These are phyloP conservation scores for Oikopleura vanhoeffeni DNA, from an alignment of 23 tunicate genomes.

Conservation along the genomic window DNA sequence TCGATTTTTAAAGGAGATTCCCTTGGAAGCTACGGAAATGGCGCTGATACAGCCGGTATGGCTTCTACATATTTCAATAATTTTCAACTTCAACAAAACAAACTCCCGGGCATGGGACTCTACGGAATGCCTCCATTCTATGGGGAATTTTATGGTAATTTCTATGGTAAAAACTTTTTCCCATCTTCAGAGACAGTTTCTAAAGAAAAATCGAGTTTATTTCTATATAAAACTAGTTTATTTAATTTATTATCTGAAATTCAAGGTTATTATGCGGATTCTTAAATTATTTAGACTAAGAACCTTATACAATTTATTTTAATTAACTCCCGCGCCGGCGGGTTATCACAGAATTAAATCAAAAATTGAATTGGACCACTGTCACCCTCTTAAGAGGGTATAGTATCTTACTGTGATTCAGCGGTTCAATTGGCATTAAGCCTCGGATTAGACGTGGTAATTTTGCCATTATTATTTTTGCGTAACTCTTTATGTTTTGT, in stretches of 20 bases:
- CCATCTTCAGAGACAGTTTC: too few species aligned
- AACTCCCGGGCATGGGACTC: slow-evolving; percentile 12
- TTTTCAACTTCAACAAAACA: slow-evolving; percentile 9
- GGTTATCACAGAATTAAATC: not conserved
- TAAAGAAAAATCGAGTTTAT: not conserved
- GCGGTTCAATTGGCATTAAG: not conserved
- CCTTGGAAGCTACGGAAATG: slow-evolving; percentile 6
- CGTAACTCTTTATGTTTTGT: not conserved
- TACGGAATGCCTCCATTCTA: slow-evolving; percentile 15
- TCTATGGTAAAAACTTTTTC: too few species aligned
- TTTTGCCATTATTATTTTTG: not conserved
- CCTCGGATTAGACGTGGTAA: not conserved
- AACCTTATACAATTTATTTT: not conserved
- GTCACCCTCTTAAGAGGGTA: not conserved
- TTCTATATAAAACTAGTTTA: not conserved
- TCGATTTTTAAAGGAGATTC: not conserved
- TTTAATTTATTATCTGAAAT: not conserved
- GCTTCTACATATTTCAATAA: not conserved
- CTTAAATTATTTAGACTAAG: not conserved
- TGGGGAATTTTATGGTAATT: slow-evolving; percentile 7
- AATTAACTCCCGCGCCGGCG: not conserved
- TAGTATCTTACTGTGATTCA: not conserved
- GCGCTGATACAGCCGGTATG: slow-evolving; percentile 8
- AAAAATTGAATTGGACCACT: not conserved
- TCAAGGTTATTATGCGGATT: not conserved